Evolutionary conservation across 30 jellyfish, hydroid and myxozoan species (phyloP), one percentile per base, ranked within the genome.

Genomic region (Pseudorhiza aurosa): DNA sequence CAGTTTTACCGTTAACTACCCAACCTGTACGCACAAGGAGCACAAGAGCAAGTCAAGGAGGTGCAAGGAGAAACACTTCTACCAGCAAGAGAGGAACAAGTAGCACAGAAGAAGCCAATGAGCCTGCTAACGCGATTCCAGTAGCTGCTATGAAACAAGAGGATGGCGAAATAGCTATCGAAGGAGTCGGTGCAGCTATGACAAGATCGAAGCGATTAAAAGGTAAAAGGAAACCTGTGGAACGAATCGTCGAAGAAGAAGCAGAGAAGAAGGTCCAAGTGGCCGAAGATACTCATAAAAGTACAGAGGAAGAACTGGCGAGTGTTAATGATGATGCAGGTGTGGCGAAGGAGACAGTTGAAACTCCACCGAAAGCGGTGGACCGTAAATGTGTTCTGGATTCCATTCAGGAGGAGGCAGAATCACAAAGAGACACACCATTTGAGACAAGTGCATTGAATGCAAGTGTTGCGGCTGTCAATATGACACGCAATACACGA

Each of bases 401-500:
- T 33, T 33, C 85, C 47, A 72, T 72, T 27, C 85, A 39, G 8
- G 85, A 72, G 30, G 85, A 72, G 11, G 15, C 56, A 31, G 85
- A 22, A 35, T 31, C 77, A 26, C 59, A 32, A 22, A 60, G 27
- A 11, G 75, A 10, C n/a, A 60, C 75, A 11, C 75, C 55, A 60
- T 1, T 25, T 49, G 49, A 22, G 7, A 47, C 62, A 15, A n/a
- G 7, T 0, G 24, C 10, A 1, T 58, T 31, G 35, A 3, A 29
- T 11, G 37, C 2, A 6, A 17, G 1, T 24, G 26, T 9, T 31
- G 77, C 18, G 18, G 18, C 26, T 2, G 33, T 18, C 33, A 26
- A 1, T 30, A 14, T 17, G 15, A 22, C 59, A 11, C 58, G 77
- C 21, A 35, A 39, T 8, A 32, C 35, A 0, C 77, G 77, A 4